Percentiles rank a stretch among this genome's conserved stretches.
Conservation (phyloP, 2,888 invertebrate species). For the Campaea margaritaria region DNA sequence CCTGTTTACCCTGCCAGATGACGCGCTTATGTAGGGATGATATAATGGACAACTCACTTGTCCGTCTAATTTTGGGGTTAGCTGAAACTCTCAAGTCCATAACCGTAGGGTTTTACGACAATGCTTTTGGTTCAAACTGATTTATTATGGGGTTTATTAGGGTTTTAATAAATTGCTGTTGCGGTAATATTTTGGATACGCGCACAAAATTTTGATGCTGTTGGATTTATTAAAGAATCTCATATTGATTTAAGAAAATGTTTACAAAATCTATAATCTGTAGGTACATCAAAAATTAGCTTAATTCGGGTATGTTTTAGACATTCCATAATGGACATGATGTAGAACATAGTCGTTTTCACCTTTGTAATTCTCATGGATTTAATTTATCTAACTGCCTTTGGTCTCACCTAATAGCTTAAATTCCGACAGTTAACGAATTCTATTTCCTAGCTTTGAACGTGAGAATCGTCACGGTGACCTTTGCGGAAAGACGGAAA, state of each 20-base stretch:
- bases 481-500: slow-evolving; percentile 4
- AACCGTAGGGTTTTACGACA: slow-evolving; percentile 32
- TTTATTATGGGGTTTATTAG: slow-evolving; percentile 28
- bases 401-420: slow-evolving; percentile 17
- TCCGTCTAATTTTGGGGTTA: slow-evolving; percentile 42
- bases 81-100: slow-evolving; percentile 25
- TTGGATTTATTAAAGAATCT: neutral
- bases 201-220: slow-evolving; percentile 4
- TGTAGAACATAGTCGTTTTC: slow-evolving; percentile 10
- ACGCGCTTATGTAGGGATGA: slow-evolving; percentile 37
- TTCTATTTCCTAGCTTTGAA: slow-evolving; percentile 20
- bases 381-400: slow-evolving; percentile 19
- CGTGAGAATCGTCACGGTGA: slow-evolving; percentile 1
- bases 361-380: slow-evolving; percentile 12
- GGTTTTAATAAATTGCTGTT: slow-evolving; percentile 27
- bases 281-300: no score
- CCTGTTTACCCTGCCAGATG: slow-evolving; percentile 44
- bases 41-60: slow-evolving; percentile 37
- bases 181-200: slow-evolving; percentile 11
- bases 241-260: no score
- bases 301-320: no score
- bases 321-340: neutral
- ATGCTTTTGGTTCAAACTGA: slow-evolving; percentile 32
- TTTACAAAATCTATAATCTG: no score
- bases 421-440: slow-evolving; percentile 20